phyloP scores from a whole-genome alignment of 2,113 vertebrate genomes.

The Poeciliopsis retropinna region DNA sequence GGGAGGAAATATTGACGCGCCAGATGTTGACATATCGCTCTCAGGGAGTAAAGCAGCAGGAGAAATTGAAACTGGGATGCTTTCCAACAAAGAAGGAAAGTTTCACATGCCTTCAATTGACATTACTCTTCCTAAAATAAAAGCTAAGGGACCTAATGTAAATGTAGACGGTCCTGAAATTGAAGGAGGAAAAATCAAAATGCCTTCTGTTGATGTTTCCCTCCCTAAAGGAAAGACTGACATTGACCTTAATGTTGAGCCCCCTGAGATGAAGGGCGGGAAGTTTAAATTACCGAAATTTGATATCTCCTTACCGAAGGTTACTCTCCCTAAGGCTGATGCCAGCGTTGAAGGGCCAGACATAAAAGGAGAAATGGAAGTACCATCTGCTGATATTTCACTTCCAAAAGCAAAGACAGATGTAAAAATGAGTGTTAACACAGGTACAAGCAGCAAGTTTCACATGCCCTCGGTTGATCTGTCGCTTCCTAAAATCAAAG shows the following conservation, averaged over 20 bases:
- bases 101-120: slow-evolving; percentile 70
- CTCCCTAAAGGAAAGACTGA: slow-evolving; percentile 55
- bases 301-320: too few relatives aligned
- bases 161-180: slow-evolving; percentile 39
- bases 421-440: slow-evolving; percentile 1
- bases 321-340: slow-evolving; percentile 1
- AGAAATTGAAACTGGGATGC: slow-evolving; percentile 1
- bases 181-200: slow-evolving; percentile 58
- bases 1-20: slow-evolving; percentile 8
- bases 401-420: slow-evolving; percentile 37
- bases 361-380: not conserved
- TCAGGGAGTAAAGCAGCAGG: slow-evolving; percentile 49
- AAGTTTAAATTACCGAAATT: slow-evolving; percentile 47
- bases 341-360: too few relatives aligned
- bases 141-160: slow-evolving; percentile 38
- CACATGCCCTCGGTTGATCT: slow-evolving; percentile 69
- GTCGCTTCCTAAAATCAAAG: slow-evolving; percentile 68
- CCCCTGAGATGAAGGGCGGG: slow-evolving; percentile 5
- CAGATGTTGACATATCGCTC: slow-evolving; percentile 10
- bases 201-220: slow-evolving; percentile 59
- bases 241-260: slow-evolving; percentile 13
- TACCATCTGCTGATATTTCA: slow-evolving; percentile 40
- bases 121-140: slow-evolving; percentile 71
- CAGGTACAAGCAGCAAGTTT: slow-evolving; percentile 56
- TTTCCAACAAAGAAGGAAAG: slow-evolving; percentile 41